Evolutionary conservation across 2,113 vertebrate genomes (phyloP).

Genomic region (Puntigrus tetrazona): DNA sequence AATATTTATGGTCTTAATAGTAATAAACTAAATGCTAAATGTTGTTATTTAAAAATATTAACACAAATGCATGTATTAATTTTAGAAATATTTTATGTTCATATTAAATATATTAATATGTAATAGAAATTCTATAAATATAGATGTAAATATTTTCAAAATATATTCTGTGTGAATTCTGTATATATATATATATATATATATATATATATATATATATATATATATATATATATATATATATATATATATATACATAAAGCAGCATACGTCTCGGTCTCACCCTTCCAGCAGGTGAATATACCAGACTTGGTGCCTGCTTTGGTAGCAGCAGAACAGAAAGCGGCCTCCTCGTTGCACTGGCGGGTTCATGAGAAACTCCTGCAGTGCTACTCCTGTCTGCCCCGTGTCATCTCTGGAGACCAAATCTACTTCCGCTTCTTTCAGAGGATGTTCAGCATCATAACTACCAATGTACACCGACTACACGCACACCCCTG

Average conservation of each 20-base stretch:
- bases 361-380: slow-evolving; percentile 93
- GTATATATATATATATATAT: too few species aligned
- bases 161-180: too few species aligned
- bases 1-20: neutral
- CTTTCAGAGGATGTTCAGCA: slow-evolving; percentile 88
- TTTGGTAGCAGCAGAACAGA: slow-evolving; percentile 86
- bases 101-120: too few species aligned
- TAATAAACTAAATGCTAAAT: neutral
- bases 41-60: neutral
- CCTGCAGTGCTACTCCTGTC: slow-evolving; percentile 86
- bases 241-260: too few species aligned
- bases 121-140: too few species aligned
- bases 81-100: too few species aligned
- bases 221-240: too few species aligned
- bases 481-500: neutral
- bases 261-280: neutral
- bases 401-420: slow-evolving; percentile 88
- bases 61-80: too few species aligned
- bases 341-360: slow-evolving; percentile 86
- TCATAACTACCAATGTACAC: slow-evolving; percentile 92
- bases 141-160: too few species aligned
- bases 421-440: slow-evolving; percentile 94
- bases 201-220: too few species aligned
- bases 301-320: slow-evolving; percentile 87
- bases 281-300: slow-evolving; percentile 73